Evolutionary conservation across 2,888 invertebrate genomes (phyloP), one percentile per base, ranked within the genome.

Genomic region (Mesorhabditis spiculigera): DNA sequence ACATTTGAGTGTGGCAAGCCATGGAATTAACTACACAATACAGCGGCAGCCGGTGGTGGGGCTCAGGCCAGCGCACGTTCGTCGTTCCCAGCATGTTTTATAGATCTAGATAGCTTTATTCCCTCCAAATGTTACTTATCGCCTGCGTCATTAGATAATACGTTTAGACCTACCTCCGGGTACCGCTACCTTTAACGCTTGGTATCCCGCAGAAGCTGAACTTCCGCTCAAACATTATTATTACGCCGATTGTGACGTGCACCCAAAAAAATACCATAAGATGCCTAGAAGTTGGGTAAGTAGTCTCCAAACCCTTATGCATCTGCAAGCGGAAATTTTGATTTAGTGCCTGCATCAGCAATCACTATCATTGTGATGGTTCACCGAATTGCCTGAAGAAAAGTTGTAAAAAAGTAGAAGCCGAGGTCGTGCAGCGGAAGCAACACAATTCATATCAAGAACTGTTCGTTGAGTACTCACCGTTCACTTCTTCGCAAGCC

Each of bases 401-500:
- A 50, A 50, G 8, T 50, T 50, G 10, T 28, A 28, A 28, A 28
- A 28, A 28, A 28, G n/a, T 50, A 13, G 8, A 50, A 13, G 8
- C 58, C 8, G 8, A 13, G 10, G 8, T 50, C 58, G 8, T 13
- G 58, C 58, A 50, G n/a, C 8, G n/a, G 58, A 50, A n/a, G 8
- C 58, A 50, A 50, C 58, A 50, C 58, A 50, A 10, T 28, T 28
- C 28, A 28, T 28, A 28, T 28, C 28, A 28, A n/a, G 58, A 50
- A 50, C n/a, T 50, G 8, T 50, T 50, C 58, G 58, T 50, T n/a
- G 58, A 50, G 58, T 50, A 50, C 58, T 10, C 58, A 2, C 10
- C 58, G 58, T 50, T 50, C 58, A 13, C 58, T 50, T 50, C 58
- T 13, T 50, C 58, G n/a, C 77, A 77, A 63, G 67, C 75, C 1